Conservation (phyloP, 2,113 vertebrate species). For the Thermophis baileyi region DNA sequence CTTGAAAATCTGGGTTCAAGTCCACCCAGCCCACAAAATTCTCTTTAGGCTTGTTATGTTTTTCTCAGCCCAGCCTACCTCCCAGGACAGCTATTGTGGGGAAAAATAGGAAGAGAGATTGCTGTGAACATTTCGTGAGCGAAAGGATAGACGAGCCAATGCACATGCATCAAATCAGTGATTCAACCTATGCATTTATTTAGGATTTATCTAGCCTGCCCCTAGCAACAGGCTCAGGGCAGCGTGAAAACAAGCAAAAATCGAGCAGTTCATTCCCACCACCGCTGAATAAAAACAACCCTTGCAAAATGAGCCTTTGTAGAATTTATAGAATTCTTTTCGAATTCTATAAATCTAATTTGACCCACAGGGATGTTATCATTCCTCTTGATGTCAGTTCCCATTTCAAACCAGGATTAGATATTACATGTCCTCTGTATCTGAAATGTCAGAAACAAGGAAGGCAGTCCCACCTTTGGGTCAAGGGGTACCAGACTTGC, state of each 20-base stretch:
- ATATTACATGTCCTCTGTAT: neutral
- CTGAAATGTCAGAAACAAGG: neutral
- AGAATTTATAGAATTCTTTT: neutral
- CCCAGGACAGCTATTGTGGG: neutral
- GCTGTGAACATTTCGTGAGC: no score
- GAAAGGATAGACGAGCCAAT: neutral
- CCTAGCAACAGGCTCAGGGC: neutral
- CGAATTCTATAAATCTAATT: neutral
- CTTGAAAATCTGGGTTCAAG: neutral
- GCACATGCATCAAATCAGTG: neutral
- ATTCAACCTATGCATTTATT: neutral
- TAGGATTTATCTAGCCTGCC: neutral
- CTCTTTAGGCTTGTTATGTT: neutral
- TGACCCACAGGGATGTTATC: neutral
- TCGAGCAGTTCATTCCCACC: neutral
- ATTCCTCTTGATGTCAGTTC: neutral
- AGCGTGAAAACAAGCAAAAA: neutral
- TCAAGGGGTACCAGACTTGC: neutral
- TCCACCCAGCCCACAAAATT: neutral
- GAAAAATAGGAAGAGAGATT: neutral
- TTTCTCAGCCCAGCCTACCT: neutral
- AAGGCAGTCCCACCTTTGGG: neutral
- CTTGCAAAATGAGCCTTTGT: neutral
- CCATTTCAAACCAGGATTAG: neutral
- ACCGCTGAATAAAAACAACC: neutral